phyloP scores from a whole-genome alignment of 2,888 invertebrate species.

The Metacarcinus magister region DNA sequence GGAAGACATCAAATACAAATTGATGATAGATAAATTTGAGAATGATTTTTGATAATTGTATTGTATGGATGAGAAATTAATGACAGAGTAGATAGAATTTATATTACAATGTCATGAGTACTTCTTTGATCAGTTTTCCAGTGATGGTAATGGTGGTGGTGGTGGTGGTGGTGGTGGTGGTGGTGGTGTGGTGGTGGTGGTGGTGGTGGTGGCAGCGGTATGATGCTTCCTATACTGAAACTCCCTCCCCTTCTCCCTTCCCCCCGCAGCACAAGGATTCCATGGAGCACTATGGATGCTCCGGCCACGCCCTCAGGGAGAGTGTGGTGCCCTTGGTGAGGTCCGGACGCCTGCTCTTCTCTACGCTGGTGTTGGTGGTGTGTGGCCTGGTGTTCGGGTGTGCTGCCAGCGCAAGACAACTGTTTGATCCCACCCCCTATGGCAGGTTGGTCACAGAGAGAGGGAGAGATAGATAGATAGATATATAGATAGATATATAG shows the following conservation, averaged over 20 bases:
- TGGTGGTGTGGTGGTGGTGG: too few relatives aligned
- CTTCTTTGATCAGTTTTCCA: too few relatives aligned
- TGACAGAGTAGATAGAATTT: too few relatives aligned
- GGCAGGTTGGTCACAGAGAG: conserved; percentile 55
- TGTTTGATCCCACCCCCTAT: conserved; percentile 70
- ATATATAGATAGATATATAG: background rate
- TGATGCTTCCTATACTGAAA: too few relatives aligned
- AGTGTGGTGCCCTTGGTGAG: conserved; percentile 69
- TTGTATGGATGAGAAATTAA: too few relatives aligned
- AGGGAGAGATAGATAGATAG: background rate
- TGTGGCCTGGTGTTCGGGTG: conserved; percentile 64
- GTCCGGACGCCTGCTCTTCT: conserved; percentile 56
- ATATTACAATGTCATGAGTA: too few relatives aligned
- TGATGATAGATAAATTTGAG: too few relatives aligned
- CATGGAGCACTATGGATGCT: conserved; percentile 63
- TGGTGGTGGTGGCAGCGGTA: too few relatives aligned
- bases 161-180: too few relatives aligned
- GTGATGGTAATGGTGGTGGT: too few relatives aligned
- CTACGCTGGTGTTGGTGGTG: conserved; percentile 54
- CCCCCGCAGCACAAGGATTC: conserved; percentile 73
- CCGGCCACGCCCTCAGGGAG: conserved; percentile 66
- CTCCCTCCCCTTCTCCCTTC: background rate
- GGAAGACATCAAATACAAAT: too few relatives aligned
- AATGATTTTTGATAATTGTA: too few relatives aligned
- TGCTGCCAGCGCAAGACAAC: conserved; percentile 64